Percentiles rank a stretch among this genome's conserved stretches.
Evolutionary conservation across 2,797 vertebrate genomes (phyloP).

Genomic region (Staurois parvus): DNA sequence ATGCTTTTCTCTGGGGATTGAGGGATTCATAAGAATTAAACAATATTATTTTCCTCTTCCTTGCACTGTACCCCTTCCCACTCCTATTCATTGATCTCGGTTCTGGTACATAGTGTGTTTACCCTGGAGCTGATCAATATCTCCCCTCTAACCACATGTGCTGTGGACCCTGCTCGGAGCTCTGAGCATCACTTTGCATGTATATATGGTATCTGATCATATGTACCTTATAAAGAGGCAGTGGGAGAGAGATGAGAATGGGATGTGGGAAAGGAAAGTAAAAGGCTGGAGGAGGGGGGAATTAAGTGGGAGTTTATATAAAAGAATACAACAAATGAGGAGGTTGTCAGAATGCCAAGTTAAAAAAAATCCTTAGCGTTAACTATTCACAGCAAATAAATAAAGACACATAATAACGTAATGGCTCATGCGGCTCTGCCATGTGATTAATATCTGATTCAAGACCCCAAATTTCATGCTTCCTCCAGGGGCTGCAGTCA

Average conservation of each 20-base stretch:
- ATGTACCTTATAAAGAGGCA: conserved; percentile 19
- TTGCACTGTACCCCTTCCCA: not conserved
- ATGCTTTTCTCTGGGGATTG: conserved; percentile 1
- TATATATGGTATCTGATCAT: conserved; percentile 20
- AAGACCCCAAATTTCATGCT: conserved; percentile 36
- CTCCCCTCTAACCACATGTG: not conserved
- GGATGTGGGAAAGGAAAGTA: conserved; percentile 31
- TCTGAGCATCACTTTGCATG: not conserved
- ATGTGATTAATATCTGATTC: conserved; percentile 41
- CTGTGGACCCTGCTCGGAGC: not conserved
- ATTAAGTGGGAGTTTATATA: conserved; percentile 27
- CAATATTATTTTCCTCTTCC: not conserved
- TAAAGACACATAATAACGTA: not conserved
- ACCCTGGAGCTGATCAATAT: conserved; percentile 22
- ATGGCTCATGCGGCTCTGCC: conserved; percentile 32
- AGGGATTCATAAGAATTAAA: conserved; percentile 4
- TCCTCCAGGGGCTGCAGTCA: conserved; percentile 32
- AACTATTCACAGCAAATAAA: conserved; percentile 23
- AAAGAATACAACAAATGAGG: conserved; percentile 24
- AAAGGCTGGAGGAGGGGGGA: not conserved
- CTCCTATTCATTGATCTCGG: not conserved
- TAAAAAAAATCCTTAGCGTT: not conserved
- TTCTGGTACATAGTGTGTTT: not conserved
- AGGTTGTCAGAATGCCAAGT: conserved; percentile 24
- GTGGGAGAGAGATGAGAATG: too few species aligned